Evolutionary conservation across 2,113 vertebrate species (phyloP).

Genomic region (Taxidea taxus): DNA sequence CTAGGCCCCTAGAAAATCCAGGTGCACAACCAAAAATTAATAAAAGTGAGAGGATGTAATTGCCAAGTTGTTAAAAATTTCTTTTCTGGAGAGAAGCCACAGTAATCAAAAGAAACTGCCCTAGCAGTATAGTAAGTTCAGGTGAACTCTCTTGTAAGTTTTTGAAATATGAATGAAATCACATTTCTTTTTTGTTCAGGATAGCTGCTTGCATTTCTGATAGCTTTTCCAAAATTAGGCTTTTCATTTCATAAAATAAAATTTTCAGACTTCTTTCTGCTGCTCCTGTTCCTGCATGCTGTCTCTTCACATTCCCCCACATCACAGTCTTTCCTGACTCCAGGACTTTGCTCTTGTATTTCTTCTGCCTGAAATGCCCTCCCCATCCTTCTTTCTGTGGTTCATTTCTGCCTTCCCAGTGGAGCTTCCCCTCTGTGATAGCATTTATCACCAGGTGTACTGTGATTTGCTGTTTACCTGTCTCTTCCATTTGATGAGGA

Average conservation of each 20-base stretch:
- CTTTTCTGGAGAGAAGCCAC: neutral
- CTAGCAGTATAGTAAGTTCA: neutral
- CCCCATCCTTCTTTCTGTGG: neutral
- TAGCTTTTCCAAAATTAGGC: neutral
- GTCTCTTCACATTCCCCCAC: neutral
- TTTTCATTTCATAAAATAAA: neutral
- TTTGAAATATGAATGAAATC: slow-evolving; percentile 41
- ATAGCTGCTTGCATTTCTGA: neutral
- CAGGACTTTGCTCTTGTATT: neutral
- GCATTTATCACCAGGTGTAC: neutral
- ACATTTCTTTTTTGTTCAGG: neutral
- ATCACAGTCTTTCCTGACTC: neutral
- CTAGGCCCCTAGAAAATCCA: slow-evolving; percentile 15
- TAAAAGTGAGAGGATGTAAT: slow-evolving; percentile 8
- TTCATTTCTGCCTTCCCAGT: neutral
- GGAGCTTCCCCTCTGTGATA: neutral
- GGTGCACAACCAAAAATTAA: slow-evolving; percentile 38
- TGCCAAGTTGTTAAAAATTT: neutral
- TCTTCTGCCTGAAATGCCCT: neutral
- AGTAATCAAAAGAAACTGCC: neutral
- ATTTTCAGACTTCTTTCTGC: neutral
- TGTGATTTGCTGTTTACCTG: neutral
- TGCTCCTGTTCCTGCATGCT: rapidly evolving
- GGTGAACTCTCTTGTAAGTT: neutral
- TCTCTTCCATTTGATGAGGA: neutral